Conservation (phyloP, 2,797 vertebrate genomes). For the Phataginus tetradactyla region DNA sequence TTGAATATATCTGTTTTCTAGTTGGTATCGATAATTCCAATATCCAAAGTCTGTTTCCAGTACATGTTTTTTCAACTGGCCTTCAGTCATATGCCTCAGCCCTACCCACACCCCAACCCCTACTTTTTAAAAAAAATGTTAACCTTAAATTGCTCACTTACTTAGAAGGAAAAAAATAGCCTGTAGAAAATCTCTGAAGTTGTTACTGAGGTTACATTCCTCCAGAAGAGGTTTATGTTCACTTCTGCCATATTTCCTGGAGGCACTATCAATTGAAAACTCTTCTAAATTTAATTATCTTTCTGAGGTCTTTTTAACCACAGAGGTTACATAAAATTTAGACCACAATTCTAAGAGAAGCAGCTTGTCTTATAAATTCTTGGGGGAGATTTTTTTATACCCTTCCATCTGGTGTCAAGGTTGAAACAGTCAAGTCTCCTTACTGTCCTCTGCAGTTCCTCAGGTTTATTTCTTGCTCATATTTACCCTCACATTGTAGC, state of each 20-base stretch:
- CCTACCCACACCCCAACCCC: fast-evolving
- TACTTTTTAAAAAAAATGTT: not conserved
- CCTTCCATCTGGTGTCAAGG: not conserved
- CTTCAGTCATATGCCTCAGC: not conserved
- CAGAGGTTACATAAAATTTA: conserved; percentile 20
- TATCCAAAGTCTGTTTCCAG: not conserved
- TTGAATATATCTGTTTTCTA: not conserved
- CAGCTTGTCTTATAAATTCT: conserved; percentile 23
- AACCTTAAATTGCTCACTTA: not conserved
- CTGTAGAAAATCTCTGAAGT: not conserved
- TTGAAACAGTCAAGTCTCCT: not conserved
- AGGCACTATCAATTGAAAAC: not conserved
- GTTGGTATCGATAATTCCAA: not conserved
- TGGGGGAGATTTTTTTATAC: not conserved
- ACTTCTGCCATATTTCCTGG: not conserved
- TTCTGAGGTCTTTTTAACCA: not conserved
- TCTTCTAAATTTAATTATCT: conserved; percentile 46
- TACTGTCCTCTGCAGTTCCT: not conserved
- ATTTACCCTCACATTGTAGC: not conserved
- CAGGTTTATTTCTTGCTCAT: not conserved
- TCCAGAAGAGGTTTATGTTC: not conserved
- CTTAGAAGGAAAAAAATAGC: not conserved
- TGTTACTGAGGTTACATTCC: not conserved
- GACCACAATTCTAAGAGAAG: not conserved
- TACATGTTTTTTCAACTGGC: not conserved